phyloP scores from a whole-genome alignment of 92 coral and sea anemone genomes.

The Porites rus region DNA sequence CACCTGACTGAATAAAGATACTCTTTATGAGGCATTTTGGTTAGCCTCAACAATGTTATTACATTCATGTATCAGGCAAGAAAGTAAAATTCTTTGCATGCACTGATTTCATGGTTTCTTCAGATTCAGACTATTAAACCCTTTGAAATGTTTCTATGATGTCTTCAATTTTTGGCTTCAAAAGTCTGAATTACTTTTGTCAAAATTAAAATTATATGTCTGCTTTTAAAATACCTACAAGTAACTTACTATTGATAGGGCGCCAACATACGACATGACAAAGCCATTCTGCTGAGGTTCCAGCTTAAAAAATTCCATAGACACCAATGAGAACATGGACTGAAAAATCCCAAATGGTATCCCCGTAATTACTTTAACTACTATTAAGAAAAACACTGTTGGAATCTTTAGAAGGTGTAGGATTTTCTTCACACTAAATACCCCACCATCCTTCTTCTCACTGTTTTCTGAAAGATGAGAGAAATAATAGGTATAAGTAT shows the following conservation, averaged over 20 bases:
- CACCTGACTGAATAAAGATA: no score
- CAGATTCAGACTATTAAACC: no score
- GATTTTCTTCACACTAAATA: slow-evolving; percentile 81
- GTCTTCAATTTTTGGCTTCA: no score
- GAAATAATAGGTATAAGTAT: no score
- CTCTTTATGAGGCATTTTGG: no score
- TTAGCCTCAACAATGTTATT: no score
- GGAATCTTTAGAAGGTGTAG: slow-evolving; percentile 70
- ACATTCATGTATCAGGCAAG: no score
- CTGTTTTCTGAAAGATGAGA: slow-evolving; percentile 22
- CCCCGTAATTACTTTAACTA: slow-evolving; percentile 79
- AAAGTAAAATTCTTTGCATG: no score
- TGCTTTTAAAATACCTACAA: background rate
- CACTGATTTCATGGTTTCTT: no score
- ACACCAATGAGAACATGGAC: slow-evolving; percentile 94
- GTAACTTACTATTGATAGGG: slow-evolving; percentile 92
- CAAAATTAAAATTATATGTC: no score
- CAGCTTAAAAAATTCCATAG: slow-evolving; percentile 91
- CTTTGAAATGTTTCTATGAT: no score
- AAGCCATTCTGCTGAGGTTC: slow-evolving; percentile 97
- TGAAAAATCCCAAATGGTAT: slow-evolving; percentile 96
- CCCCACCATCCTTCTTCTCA: slow-evolving; percentile 24
- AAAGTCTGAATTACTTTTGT: no score
- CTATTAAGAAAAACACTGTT: slow-evolving; percentile 80
- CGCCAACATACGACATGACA: slow-evolving; percentile 92